Percentiles rank a stretch among this genome's conserved stretches.
phyloP scores from a whole-genome alignment of 1,140 invertebrate genomes.

The Ptiloglossa arizonensis region DNA sequence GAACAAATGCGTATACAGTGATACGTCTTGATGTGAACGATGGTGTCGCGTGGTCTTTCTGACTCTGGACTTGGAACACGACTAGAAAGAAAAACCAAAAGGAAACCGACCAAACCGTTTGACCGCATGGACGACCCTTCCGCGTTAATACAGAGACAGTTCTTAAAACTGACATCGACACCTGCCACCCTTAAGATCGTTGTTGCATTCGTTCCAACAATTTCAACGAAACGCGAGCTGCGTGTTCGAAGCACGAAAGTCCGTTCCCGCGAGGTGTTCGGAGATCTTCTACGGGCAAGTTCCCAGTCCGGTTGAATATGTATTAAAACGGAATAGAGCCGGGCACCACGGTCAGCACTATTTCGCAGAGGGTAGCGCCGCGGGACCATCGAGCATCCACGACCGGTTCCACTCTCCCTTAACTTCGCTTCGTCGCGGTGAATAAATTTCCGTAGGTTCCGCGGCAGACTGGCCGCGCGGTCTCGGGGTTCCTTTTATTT shows the following conservation, averaged over 20 bases:
- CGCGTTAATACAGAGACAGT: too few species aligned
- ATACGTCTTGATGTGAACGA: too few species aligned
- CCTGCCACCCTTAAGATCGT: too few species aligned
- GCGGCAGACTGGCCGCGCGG: conserved; percentile 22
- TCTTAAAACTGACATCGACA: too few species aligned
- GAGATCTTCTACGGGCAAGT: neutral
- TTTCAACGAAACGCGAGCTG: neutral
- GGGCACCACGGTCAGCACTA: conserved; percentile 44
- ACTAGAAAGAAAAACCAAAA: too few species aligned
- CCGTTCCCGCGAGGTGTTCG: too few species aligned
- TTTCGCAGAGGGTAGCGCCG: conserved; percentile 48
- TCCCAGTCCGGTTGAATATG: conserved; percentile 43
- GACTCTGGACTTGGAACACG: too few species aligned
- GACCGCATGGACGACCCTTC: too few species aligned
- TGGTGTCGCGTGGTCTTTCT: too few species aligned
- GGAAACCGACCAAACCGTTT: too few species aligned
- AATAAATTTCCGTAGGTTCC: conserved; percentile 67
- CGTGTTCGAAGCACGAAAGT: neutral
- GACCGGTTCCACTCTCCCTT: conserved; percentile 31
- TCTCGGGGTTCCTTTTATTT: conserved; percentile 66
- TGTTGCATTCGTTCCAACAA: too few species aligned
- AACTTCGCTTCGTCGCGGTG: conserved; percentile 61
- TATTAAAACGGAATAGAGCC: conserved; percentile 50
- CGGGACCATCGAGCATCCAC: conserved; percentile 30
- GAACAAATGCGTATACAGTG: too few species aligned